Base-by-base conservation (phyloP, 1,140 invertebrate genomes). In the Bombus confusus region DNA sequence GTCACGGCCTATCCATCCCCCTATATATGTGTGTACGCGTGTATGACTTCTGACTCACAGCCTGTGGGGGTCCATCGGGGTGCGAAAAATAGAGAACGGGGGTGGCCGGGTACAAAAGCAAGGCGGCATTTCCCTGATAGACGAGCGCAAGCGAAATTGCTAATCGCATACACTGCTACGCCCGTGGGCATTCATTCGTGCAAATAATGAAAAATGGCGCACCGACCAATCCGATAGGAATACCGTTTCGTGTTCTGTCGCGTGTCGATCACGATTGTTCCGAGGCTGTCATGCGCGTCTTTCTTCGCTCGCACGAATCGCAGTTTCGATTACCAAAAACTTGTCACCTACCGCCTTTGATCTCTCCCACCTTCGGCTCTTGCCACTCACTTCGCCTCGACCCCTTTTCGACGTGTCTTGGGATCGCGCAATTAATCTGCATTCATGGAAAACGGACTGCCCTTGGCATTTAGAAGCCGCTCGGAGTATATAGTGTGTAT, bases 11-110 rank as follows among this genome's bases (percentile, higher is more conserved):
- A 18, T 15, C 75, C 43, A 52, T 34, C 18, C 76, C 57, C 66
- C 47, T 18, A 9, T 52, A n/a, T 22, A 13, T 59, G 28, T 59
- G 18, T 62, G 37, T 39, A 72, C 83, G 59, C 80, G 64, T 89
- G 78, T 85, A 85, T 83, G 83, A 91, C 88, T 90, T 87, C 87
- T 90, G 88, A 86, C 76, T 91, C 90, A 90, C 77, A 62, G 62
- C 12, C 83, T 15, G 52, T 71, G 68, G 74, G 80, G 78, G 80
- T 57, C 80, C 68, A 37, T 37, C 47, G 87, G 87, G 88, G 68
- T 72, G 78, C 85, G 81, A 89, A 87, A 88, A 89, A 89, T 87
- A 74, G 85, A 81, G 64, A 77, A 73, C 59, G 43, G 64, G 73
- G 85, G 43, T 71, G 85, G 77, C 62, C 13, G 34, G 28, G 64